A percentile compares a stretch with the other conserved stretches of the same genome.
Conservation (phyloP, 2,797 vertebrate species). For the Toxotes lorentzi region DNA sequence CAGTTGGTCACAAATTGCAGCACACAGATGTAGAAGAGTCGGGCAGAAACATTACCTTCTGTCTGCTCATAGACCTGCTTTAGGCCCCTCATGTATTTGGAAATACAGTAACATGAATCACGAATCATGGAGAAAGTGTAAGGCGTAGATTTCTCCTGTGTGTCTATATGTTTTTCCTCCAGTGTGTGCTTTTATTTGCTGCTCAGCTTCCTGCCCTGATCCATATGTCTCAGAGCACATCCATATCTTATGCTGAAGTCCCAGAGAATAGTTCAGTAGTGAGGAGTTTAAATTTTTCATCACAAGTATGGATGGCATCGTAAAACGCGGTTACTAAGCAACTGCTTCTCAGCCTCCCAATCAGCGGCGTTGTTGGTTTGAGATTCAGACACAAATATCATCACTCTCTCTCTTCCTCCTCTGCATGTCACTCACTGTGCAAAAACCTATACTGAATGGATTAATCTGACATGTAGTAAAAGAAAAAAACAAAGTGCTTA, state of each 20-base stretch:
- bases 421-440: constrained; percentile 55
- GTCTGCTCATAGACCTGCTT: background rate
- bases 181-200: constrained; percentile 34
- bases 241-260: constrained; percentile 69
- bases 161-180: constrained; percentile 24
- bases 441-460: constrained; percentile 37
- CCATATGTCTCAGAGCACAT: constrained; percentile 64
- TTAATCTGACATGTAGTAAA: constrained; percentile 32
- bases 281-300: constrained; percentile 84
- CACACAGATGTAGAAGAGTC: constrained; percentile 40
- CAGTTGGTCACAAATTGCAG: constrained; percentile 44
- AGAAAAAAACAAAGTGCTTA: constrained; percentile 36
- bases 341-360: constrained; percentile 82
- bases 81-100: constrained; percentile 1
- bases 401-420: constrained; percentile 51
- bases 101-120: constrained; percentile 17
- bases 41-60: constrained; percentile 16
- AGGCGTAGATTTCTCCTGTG: constrained; percentile 5
- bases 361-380: constrained; percentile 66
- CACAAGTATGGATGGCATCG: constrained; percentile 79
- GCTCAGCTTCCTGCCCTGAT: constrained; percentile 38
- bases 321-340: constrained; percentile 86
- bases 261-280: constrained; percentile 73
- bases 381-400: constrained; percentile 70
- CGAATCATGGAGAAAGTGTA: constrained; percentile 9